Evolutionary conservation across 2,888 invertebrate genomes (phyloP).

Genomic region (Sussaba pulchella): DNA sequence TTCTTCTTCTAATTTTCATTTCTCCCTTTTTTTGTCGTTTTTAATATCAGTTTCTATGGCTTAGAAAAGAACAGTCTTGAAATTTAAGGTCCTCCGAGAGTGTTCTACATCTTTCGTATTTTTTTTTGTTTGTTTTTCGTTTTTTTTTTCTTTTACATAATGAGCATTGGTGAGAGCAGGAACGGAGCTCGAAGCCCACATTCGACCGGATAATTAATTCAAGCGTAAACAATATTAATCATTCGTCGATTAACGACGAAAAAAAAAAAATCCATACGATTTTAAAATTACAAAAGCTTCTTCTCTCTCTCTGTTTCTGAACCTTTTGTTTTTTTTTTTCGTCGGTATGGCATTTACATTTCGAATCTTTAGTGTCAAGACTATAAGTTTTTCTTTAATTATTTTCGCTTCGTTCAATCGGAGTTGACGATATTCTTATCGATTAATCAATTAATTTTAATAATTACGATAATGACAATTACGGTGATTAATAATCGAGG

Average conservation of each 20-base stretch:
- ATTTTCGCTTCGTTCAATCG: slow-evolving; percentile 31
- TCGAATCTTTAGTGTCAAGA: slow-evolving; percentile 53
- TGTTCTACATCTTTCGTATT: too few species aligned
- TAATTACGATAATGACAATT: slow-evolving; percentile 4
- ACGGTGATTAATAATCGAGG: slow-evolving; percentile 12
- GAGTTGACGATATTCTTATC: background rate
- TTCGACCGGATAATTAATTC: slow-evolving; percentile 9
- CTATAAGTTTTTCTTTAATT: slow-evolving; percentile 39
- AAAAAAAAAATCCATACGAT: background rate
- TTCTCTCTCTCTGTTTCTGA: slow-evolving; percentile 11
- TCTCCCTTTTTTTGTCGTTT: slow-evolving; percentile 32
- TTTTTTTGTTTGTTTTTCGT: too few species aligned
- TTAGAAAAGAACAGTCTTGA: slow-evolving; percentile 79
- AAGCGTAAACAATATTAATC: background rate
- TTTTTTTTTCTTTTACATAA: slow-evolving; percentile 47
- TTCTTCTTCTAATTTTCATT: slow-evolving; percentile 29
- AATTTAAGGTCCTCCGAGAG: slow-evolving; percentile 70
- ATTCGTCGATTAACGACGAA: background rate
- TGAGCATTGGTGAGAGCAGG: slow-evolving; percentile 74
- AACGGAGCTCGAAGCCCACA: slow-evolving; percentile 19
- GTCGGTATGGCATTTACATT: slow-evolving; percentile 57
- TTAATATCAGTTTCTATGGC: slow-evolving; percentile 80
- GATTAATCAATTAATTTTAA: background rate
- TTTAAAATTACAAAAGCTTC: slow-evolving; percentile 6
- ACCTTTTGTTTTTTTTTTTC: background rate